Base-by-base conservation (phyloP, 2,888 invertebrate genomes). In the Fabriciana adippe region DNA sequence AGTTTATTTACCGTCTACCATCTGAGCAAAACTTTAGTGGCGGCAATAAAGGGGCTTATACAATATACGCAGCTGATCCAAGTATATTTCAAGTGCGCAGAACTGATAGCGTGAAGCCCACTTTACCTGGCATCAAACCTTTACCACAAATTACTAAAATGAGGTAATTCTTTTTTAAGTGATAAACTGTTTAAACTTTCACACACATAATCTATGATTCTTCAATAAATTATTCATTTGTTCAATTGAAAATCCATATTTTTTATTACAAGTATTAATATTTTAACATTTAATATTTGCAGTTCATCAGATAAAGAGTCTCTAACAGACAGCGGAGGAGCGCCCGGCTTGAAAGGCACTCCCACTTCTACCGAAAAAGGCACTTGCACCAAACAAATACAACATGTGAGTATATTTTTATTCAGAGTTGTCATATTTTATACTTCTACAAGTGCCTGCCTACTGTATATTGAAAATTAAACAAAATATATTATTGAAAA, bases 61-160 rank as follows among this genome's bases (percentile, higher is more conserved):
- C 97, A 3, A 96, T 97, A 74, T 97, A 96, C 79, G 95, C 97
- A 59, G 97, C 96, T 0, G 97, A 97, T 82, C 96, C 97, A 0
- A 97, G 96, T 80, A 93, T 97, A 67, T 95, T 97, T 76, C 96
- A 96, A 82, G 79, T 85, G 0, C 83, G 89, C 0, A 90, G 88
- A 73, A 61, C 83, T 0, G 90, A 91, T 48, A 63, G 82, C 0
- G 68, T 79, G 0, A 90, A 90, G 72, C 88, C 84, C 13, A 72
- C 82, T 0, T 74, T 91, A 14, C 85, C 92, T 11, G 89, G 89
- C 2, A 92, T 92, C 67, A 94, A 94, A 78, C 92, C 92, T 1
- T 80, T 93, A 61, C 91, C 94, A 3, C 90, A 93, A 68, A 90
- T 94, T 66, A 93, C 94, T 55, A 95, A 94, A 86, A 92, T 94